A percentile compares a stretch with the other conserved stretches of the same genome.
phyloP scores from a whole-genome alignment of 2,888 invertebrate species.

The Lamellibrachia columna region DNA sequence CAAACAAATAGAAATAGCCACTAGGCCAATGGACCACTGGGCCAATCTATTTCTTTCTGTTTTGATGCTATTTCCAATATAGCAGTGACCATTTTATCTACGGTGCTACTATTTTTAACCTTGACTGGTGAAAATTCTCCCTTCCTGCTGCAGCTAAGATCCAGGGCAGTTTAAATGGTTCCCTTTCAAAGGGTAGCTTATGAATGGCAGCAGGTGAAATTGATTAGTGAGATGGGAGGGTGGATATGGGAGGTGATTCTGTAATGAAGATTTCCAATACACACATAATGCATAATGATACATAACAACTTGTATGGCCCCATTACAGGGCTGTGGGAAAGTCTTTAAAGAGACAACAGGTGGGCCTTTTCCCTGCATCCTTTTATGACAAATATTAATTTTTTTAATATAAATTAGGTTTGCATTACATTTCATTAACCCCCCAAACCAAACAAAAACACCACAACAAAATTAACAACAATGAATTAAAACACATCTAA shows the following conservation, averaged over 20 bases:
- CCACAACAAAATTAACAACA: not conserved
- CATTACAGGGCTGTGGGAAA: not conserved
- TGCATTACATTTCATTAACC: not conserved
- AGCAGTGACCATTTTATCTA: conserved; percentile 10
- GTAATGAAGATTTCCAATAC: not conserved
- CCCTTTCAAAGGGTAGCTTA: not conserved
- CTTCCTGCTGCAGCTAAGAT: not conserved
- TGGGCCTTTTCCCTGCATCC: not conserved
- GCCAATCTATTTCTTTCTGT: not conserved
- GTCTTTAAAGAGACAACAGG: not conserved
- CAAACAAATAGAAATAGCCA: conserved; percentile 16
- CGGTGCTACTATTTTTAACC: not conserved
- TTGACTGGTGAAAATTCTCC: not conserved
- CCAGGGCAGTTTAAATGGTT: not conserved
- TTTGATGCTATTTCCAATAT: conserved; percentile 11
- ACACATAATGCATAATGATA: not conserved
- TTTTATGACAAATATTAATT: not conserved
- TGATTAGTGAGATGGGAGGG: not conserved
- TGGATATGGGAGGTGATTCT: not conserved
- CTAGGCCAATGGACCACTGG: not conserved
- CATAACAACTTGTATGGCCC: not conserved
- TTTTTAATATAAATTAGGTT: not conserved
- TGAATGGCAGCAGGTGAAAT: not conserved
- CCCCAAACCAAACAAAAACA: not conserved
- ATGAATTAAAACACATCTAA: too few species aligned